Evolutionary conservation across 2,113 vertebrate genomes (phyloP), one percentile per base, ranked within the genome.

Genomic region (Dipodomys spectabilis): DNA sequence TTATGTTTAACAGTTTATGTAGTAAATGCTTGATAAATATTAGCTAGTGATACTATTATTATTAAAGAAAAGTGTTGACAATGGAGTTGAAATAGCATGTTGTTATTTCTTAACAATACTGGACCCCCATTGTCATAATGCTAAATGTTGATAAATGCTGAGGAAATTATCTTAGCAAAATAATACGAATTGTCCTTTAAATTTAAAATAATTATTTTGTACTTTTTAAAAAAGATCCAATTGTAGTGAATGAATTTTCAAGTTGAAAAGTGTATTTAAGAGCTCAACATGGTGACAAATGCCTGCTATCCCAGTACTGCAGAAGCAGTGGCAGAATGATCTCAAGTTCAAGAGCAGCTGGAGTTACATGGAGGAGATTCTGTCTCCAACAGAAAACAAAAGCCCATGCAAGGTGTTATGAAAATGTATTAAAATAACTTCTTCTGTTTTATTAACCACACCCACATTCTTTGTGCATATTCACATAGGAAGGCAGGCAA

Each of bases 391-490:
- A 64, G 62, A 23, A 64, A 64, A 64, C 19, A 64, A 64, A 64
- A 20, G 7, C 62, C 19, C 92, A 71, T 81, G 4, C 82, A 92
- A 95, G 49, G 83, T 78, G 39, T 93, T 92, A 73, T 57, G 16
- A 92, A 90, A 90, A 79, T 30, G 60, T 92, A n/a, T 92, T 82
- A 91, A 94, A 97, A 98, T 96, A 96, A 60, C 39, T 64, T 95
- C 89, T 93, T 96, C 71, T 93, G 92, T 97, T 96, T 97, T 95
- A 84, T 94, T 95, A 95, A 83, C 95, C 96, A 97, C 96, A 95
- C 94, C 96, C 97, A 95, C 97, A 94, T 98, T 98, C 97, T 94
- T 95, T 74, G 82, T 89, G 95, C 89, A 86, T 90, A 88, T 92
- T 95, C 91, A 81, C 88, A 95, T 87, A 93, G 95, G 96, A 97